phyloP scores from a whole-genome alignment of 2,888 invertebrate species.

The Tipula vernalis region DNA sequence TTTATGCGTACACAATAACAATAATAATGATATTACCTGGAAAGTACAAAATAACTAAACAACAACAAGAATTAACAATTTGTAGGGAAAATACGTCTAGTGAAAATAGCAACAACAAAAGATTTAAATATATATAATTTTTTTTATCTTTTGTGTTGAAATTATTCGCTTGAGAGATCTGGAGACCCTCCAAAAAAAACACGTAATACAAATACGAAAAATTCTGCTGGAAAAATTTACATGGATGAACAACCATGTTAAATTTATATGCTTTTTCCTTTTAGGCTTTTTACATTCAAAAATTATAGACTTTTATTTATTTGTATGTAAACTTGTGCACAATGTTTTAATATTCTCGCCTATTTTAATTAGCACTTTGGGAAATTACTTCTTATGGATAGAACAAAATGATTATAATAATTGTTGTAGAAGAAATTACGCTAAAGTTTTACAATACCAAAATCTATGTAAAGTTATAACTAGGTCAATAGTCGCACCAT shows the following conservation, averaged over 20 bases:
- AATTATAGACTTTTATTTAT: not conserved
- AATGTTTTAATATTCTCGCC: not conserved
- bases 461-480: not conserved
- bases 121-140: not conserved
- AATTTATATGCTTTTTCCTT: not conserved
- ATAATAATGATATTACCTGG: not conserved
- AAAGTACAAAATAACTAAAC: not conserved
- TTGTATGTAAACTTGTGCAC: not conserved
- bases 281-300: not conserved
- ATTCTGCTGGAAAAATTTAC: not conserved
- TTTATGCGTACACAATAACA: not conserved
- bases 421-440: not conserved
- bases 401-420: not conserved
- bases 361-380: not conserved
- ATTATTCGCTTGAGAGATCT: not conserved
- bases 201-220: not conserved
- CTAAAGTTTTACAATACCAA: not conserved
- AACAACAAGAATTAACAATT: not conserved
- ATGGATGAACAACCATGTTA: not conserved
- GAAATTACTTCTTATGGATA: not conserved
- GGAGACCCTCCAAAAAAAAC: not conserved
- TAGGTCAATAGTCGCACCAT: not conserved
- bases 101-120: not conserved
- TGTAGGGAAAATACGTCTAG: not conserved
- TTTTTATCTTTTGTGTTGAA: not conserved